Conservation (phyloP, 2,797 vertebrate species). For the Eutrigla gurnardus region DNA sequence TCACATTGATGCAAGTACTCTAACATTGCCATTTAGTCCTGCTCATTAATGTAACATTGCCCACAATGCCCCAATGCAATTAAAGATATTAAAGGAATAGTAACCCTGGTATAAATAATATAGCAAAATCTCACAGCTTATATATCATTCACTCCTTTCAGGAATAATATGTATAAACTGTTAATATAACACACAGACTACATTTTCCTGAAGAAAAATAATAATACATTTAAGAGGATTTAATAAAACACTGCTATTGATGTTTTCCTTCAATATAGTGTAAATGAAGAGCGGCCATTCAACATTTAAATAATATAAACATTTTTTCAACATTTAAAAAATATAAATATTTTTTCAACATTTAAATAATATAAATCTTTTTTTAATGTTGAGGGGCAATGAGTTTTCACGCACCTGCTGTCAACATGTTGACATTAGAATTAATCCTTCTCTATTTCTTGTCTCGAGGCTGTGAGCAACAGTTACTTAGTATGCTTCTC, state of each 20-base stretch:
- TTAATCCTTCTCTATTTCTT: constrained; percentile 12
- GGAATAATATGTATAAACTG: not conserved
- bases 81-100: not conserved
- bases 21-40: too few species aligned
- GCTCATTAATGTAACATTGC: not conserved
- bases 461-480: not conserved
- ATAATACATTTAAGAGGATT: not conserved
- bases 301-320: not conserved
- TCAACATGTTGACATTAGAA: constrained; percentile 2
- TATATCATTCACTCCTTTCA: not conserved
- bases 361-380: not conserved
- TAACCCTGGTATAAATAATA: not conserved
- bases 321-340: not conserved
- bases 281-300: not conserved
- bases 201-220: not conserved
- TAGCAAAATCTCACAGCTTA: not conserved
- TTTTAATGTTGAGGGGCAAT: too few species aligned
- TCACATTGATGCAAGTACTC: not conserved
- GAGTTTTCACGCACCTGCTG: not conserved
- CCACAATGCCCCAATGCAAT: not conserved
- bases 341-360: not conserved
- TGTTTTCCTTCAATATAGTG: not conserved
- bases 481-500: not conserved
- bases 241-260: not conserved
- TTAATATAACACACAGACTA: not conserved